phyloP scores from a whole-genome alignment of 2,113 vertebrate genomes.

The Phylloscopus trochilus region DNA sequence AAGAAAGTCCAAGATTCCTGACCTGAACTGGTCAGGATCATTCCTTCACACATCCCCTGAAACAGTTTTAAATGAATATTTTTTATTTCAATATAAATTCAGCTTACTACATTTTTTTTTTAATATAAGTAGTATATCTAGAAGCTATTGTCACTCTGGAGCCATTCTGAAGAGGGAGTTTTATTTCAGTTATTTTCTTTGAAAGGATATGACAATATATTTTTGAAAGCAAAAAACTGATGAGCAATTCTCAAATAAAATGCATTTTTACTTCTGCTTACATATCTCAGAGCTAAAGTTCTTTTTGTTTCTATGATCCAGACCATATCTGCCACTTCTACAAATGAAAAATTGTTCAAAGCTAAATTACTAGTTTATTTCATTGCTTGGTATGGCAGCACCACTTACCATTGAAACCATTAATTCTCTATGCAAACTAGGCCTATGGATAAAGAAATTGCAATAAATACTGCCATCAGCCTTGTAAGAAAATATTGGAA shows the following conservation, averaged over 20 bases:
- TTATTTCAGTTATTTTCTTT: not conserved
- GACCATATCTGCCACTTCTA: not conserved
- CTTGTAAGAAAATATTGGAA: not conserved
- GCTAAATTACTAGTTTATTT: not conserved
- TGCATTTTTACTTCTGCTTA: not conserved
- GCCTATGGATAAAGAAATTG: not conserved
- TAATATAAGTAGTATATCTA: not conserved
- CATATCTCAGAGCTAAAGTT: not conserved
- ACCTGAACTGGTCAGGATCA: not conserved
- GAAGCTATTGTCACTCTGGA: not conserved
- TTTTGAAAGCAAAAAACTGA: not conserved
- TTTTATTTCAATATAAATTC: not conserved
- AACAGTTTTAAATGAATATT: not conserved
- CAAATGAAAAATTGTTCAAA: not conserved
- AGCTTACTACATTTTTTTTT: not conserved
- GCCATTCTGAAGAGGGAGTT: not conserved
- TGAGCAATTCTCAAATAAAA: not conserved
- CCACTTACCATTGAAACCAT: not conserved
- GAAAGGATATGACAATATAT: not conserved
- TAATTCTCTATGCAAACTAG: not conserved
- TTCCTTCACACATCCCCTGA: not conserved
- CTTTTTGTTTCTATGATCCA: not conserved
- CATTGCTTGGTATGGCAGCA: not conserved
- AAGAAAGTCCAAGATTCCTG: conserved; percentile 3
- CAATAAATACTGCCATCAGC: not conserved